A percentile compares a stretch with the other conserved stretches of the same genome.
These are phyloP conservation scores for Aptenodytes patagonicus DNA, from an alignment of 2,113 vertebrate genomes.

Conservation along the genomic window DNA sequence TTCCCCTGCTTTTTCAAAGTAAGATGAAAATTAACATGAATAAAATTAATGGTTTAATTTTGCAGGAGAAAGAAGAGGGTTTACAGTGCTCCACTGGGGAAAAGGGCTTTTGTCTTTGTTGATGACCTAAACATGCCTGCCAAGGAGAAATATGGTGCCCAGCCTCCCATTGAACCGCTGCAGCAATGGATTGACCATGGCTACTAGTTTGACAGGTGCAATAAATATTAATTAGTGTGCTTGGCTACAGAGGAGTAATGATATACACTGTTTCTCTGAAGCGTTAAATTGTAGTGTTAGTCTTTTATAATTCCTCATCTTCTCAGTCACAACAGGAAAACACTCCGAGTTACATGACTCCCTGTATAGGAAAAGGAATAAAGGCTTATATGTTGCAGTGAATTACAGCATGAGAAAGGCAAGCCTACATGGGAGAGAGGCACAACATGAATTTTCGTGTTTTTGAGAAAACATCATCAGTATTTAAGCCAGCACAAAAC, in stretches of 20 bases:
- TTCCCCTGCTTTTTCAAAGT: constrained; percentile 58
- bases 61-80: constrained; percentile 69
- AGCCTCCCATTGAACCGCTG: constrained; percentile 80
- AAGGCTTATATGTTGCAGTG: constrained; percentile 64
- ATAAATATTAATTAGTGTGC: constrained; percentile 88
- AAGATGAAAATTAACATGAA: constrained; percentile 74
- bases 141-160: constrained; percentile 80
- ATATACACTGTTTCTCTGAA: constrained; percentile 81
- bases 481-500: constrained; percentile 38
- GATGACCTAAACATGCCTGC: constrained; percentile 84
- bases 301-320: constrained; percentile 80
- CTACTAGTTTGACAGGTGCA: constrained; percentile 83
- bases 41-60: constrained; percentile 79
- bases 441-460: background rate
- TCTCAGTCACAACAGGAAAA: constrained; percentile 78
- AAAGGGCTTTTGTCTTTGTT: constrained; percentile 79
- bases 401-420: constrained; percentile 51
- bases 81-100: constrained; percentile 63
- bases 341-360: constrained; percentile 65
- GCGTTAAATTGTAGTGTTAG: constrained; percentile 85
- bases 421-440: background rate
- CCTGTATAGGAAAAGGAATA: constrained; percentile 63
- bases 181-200: constrained; percentile 80
- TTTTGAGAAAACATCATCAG: constrained; percentile 14
- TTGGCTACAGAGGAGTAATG: constrained; percentile 81